These are phyloP conservation scores for Pseudomugil gertrudae DNA, from an alignment of 2,797 vertebrate genomes.

Conservation along the genomic window DNA sequence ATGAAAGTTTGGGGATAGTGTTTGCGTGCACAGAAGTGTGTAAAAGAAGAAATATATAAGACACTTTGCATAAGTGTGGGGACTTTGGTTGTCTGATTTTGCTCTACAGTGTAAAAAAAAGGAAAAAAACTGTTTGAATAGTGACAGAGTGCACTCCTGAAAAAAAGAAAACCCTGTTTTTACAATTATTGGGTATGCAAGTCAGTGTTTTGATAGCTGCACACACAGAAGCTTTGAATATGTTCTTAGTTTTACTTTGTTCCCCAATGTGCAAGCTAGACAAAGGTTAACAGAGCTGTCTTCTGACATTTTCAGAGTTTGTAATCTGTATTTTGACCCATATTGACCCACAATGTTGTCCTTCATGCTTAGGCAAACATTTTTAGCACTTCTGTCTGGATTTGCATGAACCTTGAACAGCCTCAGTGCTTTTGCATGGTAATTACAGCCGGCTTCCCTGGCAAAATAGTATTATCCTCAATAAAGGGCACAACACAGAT, in stretches of 20 bases:
- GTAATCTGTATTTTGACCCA: constrained; percentile 55
- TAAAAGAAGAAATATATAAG: constrained; percentile 48
- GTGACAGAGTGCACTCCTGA: too few relatives aligned
- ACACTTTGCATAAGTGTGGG: constrained; percentile 18
- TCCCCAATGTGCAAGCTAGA: constrained; percentile 21
- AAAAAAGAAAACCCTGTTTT: constrained; percentile 11
- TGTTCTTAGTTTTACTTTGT: constrained; percentile 9
- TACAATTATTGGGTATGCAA: constrained; percentile 1
- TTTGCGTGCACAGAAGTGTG: constrained; percentile 46
- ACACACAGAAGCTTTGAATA: constrained; percentile 20
- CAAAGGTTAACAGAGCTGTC: constrained; percentile 55
- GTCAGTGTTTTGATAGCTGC: constrained; percentile 8
- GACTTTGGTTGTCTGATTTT: constrained; percentile 33
- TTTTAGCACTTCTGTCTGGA: constrained; percentile 47
- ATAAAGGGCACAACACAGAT: constrained; percentile 69
- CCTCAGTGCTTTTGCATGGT: constrained; percentile 64
- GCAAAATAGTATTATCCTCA: constrained; percentile 73
- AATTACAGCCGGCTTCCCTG: constrained; percentile 72
- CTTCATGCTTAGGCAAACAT: constrained; percentile 56
- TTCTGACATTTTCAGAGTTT: constrained; percentile 73
- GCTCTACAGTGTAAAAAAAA: background rate
- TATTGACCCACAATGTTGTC: constrained; percentile 46
- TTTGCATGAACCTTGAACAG: constrained; percentile 51
- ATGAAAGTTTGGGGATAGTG: constrained; percentile 53
- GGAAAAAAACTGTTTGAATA: background rate